Base-by-base conservation (phyloP, 2,888 invertebrate species). In the Morinoia aosen region DNA sequence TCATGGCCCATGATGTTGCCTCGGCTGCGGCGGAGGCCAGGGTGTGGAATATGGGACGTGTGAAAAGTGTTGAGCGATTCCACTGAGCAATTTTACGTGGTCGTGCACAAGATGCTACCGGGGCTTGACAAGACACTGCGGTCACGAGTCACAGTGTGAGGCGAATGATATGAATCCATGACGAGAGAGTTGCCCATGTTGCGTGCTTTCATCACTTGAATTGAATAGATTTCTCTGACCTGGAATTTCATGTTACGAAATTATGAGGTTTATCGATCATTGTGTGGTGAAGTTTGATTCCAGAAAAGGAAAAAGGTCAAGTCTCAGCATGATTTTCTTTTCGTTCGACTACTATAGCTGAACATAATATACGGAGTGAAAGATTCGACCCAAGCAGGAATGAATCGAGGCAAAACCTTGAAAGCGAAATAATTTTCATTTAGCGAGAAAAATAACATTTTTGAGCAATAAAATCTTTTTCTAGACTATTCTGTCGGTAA, bases 21-120 rank as follows among this genome's bases (percentile, higher is more conserved):
- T 76, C 76, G 25, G 25, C 33, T 76, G 25, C 76, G 76, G 25
- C 76, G 33, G 25, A 76, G 33, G 33, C 61, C 76, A 76, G 76
- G 76, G 76, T 76, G 76, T 76, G 76, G 76, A 76, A 76, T 76
- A 76, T 76, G 76, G 33, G 76, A 76, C 76, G 76, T 76, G 76
- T 76, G 76, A 76, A 76, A 76, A 76, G 16, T 76, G 76, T 76
- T 76, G 76, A 19, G 76, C 25, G 76, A 76, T 33, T 76, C 76
- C 8, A 76, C 33, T 7, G 25, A 33, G 25, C 76, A 76, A 76
- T 76, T 76, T 76, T 76, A 8, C 76, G 8, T 76, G 76, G 33
- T 76, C 25, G 76, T 76, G 76, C 76, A 76, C 33, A 76, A 76
- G 76, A 76, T 33, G 76, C 76, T 61, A 76, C 33, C 33, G 16